Conservation (phyloP, 1,140 invertebrate genomes). For the Drosophila albomicans region DNA sequence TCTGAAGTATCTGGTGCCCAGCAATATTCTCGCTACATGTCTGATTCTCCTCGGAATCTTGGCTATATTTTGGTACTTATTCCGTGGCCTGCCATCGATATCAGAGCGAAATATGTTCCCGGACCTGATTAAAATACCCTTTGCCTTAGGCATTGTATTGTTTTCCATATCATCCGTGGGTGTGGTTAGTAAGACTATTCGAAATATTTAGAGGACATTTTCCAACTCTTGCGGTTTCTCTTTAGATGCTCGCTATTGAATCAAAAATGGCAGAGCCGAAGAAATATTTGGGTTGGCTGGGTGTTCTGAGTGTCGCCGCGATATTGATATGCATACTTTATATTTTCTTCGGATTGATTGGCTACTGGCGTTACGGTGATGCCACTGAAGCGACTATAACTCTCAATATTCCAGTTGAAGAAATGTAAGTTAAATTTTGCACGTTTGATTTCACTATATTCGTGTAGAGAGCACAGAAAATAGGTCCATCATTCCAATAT, state of each 20-base stretch:
- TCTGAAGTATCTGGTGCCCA: constrained; percentile 56
- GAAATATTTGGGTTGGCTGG: constrained; percentile 44
- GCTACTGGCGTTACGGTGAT: constrained; percentile 53
- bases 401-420: constrained; percentile 42
- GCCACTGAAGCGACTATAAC: constrained; percentile 16
- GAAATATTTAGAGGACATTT: too few relatives aligned
- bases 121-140: constrained; percentile 1
- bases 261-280: constrained; percentile 41
- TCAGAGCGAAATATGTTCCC: constrained; percentile 22
- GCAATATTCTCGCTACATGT: constrained; percentile 35
- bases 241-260: constrained; percentile 57
- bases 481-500: too few relatives aligned
- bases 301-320: constrained; percentile 15
- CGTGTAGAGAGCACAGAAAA: too few relatives aligned
- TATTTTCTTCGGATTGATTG: constrained; percentile 33
- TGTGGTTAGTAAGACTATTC: constrained; percentile 45
- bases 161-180: constrained; percentile 55
- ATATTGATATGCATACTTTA: constrained; percentile 19
- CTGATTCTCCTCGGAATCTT: constrained; percentile 30
- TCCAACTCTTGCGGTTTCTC: too few relatives aligned
- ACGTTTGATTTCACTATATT: not conserved
- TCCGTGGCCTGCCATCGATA: constrained; percentile 31
- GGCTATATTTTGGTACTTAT: constrained; percentile 45
- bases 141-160: constrained; percentile 45
- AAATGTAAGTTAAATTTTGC: constrained; percentile 34